These are phyloP conservation scores for Zaprionus ghesquierei DNA, from an alignment of 1,140 invertebrate species.

Conservation along the genomic window DNA sequence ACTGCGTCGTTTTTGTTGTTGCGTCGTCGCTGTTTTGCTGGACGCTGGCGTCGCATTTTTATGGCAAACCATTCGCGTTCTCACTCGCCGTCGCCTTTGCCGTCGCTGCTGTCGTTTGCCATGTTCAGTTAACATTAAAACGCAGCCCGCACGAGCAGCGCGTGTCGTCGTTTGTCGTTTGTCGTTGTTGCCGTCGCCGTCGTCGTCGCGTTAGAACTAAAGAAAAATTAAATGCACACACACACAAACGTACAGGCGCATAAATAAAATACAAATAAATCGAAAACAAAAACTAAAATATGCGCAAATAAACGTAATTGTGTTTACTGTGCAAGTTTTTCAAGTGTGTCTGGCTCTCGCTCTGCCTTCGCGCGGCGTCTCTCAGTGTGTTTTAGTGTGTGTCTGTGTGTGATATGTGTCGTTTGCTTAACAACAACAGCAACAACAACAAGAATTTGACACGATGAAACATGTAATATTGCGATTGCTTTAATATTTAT, in stretches of 20 bases:
- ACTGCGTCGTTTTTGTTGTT: slow-evolving; percentile 49
- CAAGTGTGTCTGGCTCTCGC: slow-evolving; percentile 12
- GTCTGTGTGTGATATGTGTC: slow-evolving; percentile 8
- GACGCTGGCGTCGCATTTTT: slow-evolving; percentile 58
- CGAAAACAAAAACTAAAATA: slow-evolving; percentile 35
- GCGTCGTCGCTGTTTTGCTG: slow-evolving; percentile 24
- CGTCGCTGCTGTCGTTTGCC: slow-evolving; percentile 41
- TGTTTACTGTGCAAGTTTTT: slow-evolving; percentile 37
- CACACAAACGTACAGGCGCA: too few species aligned
- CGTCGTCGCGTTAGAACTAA: slow-evolving; percentile 45
- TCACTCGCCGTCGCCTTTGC: slow-evolving; percentile 23
- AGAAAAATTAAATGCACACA: slow-evolving; percentile 4
- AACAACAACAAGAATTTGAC: slow-evolving; percentile 18
- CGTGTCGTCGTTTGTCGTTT: slow-evolving; percentile 10
- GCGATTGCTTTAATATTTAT: slow-evolving; percentile 30
- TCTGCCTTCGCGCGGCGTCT: not conserved
- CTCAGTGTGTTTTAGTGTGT: slow-evolving; percentile 5
- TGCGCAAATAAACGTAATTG: slow-evolving; percentile 45
- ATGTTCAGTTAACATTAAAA: slow-evolving; percentile 77
- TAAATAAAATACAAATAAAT: slow-evolving; percentile 22
- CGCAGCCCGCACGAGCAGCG: slow-evolving; percentile 59
- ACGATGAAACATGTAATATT: slow-evolving; percentile 37
- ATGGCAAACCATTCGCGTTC: slow-evolving; percentile 58
- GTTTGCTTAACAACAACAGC: not conserved
- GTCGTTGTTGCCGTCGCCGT: slow-evolving; percentile 10